Conservation (phyloP, 2,113 vertebrate genomes). For the Eclectus roratus region DNA sequence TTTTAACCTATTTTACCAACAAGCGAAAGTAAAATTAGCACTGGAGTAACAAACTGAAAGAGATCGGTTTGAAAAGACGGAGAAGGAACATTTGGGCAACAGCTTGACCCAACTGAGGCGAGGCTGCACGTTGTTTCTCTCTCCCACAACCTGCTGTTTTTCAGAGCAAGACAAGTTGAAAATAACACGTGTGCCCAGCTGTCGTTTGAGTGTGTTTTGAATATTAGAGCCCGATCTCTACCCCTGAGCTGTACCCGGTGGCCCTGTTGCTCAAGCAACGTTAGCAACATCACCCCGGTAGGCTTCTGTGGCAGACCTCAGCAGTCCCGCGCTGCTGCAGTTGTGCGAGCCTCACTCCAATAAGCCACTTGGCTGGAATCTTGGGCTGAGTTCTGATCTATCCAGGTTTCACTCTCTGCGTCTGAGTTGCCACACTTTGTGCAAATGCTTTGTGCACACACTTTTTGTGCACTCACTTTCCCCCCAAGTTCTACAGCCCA, state of each 20-base stretch:
- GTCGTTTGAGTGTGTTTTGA: background rate
- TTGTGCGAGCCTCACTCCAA: background rate
- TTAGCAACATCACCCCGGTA: background rate
- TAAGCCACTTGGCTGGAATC: background rate
- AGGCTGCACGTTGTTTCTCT: background rate
- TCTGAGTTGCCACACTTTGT: background rate
- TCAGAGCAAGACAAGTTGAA: background rate
- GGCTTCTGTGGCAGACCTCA: background rate
- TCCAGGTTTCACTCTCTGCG: background rate
- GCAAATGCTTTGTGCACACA: background rate
- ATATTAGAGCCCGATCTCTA: background rate
- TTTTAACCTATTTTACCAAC: background rate
- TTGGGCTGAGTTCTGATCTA: background rate
- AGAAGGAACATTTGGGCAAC: background rate
- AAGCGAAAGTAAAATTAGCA: background rate
- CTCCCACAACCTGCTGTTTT: background rate
- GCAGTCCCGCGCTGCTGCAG: background rate
- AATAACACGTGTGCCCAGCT: background rate
- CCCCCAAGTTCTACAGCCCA: background rate
- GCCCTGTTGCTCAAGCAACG: background rate
- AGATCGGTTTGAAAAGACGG: accelerated
- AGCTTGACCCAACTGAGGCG: accelerated
- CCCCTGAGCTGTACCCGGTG: background rate
- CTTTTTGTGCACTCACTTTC: background rate
- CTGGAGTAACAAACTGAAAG: background rate